Conservation (phyloP, 2,888 invertebrate species). For the Brachylomia viminalis region DNA sequence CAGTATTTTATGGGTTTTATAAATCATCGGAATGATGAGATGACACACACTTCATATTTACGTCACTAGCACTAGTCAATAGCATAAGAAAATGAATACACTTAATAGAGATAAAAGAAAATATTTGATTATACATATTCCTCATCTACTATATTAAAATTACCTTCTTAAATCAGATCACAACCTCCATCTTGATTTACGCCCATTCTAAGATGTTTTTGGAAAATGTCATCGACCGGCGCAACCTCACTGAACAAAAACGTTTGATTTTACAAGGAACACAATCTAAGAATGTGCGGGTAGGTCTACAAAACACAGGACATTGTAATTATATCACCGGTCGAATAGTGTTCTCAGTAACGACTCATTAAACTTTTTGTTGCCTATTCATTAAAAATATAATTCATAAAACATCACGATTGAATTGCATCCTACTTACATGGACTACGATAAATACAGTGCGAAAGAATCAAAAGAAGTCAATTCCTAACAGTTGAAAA, state of each 20-base stretch:
- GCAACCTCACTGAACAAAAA: neutral
- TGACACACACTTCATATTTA: slow-evolving; percentile 12
- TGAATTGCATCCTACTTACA: neutral
- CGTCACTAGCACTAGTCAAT: neutral
- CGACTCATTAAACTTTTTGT: neutral
- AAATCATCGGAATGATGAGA: slow-evolving; percentile 4
- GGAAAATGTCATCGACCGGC: neutral
- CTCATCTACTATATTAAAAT: too few species aligned
- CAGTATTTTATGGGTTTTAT: slow-evolving; percentile 30
- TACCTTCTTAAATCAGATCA: neutral
- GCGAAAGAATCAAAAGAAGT: neutral
- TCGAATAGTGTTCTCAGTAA: neutral
- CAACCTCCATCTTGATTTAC: neutral
- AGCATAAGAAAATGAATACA: slow-evolving; percentile 1
- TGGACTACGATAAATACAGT: neutral
- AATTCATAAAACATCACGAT: neutral
- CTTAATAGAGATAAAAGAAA: neutral
- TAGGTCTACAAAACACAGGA: neutral
- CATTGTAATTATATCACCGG: too few species aligned
- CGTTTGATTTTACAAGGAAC: neutral
- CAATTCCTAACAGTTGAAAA: neutral
- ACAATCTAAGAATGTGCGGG: too few species aligned
- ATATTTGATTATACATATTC: neutral
- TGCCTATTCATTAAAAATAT: neutral
- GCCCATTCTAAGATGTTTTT: neutral